Evolutionary conservation across 2,113 vertebrate species (phyloP).

Genomic region (Bubo blakistoni): DNA sequence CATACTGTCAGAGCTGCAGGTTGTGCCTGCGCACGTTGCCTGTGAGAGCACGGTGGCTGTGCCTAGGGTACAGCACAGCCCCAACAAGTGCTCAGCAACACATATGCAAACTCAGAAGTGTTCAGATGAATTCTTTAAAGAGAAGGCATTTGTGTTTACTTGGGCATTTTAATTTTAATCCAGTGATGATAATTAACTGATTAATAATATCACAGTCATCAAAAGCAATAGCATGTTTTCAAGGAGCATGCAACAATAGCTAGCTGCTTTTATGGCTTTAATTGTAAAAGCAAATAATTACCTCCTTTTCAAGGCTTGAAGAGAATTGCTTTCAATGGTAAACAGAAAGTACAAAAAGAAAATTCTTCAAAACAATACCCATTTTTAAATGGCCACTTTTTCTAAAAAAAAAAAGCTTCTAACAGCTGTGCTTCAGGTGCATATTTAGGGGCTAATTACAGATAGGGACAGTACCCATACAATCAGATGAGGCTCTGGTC

Average conservation of each 20-base stretch:
- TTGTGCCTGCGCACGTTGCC: background rate
- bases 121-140: conserved; percentile 23
- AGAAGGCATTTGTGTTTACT: conserved; percentile 34
- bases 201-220: conserved; percentile 62
- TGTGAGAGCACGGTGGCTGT: background rate
- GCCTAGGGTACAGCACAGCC: background rate
- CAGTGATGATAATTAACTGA: conserved; percentile 54
- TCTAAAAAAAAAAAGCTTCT: background rate
- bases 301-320: conserved; percentile 40
- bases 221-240: conserved; percentile 48
- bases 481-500: background rate
- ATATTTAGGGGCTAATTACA: background rate
- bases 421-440: conserved; percentile 11
- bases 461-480: background rate
- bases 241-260: conserved; percentile 53
- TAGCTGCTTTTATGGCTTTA: conserved; percentile 24
- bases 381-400: conserved; percentile 6
- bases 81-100: background rate
- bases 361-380: background rate
- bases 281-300: conserved; percentile 71
- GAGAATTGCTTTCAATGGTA: conserved; percentile 60
- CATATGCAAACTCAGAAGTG: background rate
- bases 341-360: conserved; percentile 59
- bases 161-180: conserved; percentile 44
- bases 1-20: background rate